Evolutionary conservation across 1,140 invertebrate genomes (phyloP).

Genomic region (Globodera ellingtonae): DNA sequence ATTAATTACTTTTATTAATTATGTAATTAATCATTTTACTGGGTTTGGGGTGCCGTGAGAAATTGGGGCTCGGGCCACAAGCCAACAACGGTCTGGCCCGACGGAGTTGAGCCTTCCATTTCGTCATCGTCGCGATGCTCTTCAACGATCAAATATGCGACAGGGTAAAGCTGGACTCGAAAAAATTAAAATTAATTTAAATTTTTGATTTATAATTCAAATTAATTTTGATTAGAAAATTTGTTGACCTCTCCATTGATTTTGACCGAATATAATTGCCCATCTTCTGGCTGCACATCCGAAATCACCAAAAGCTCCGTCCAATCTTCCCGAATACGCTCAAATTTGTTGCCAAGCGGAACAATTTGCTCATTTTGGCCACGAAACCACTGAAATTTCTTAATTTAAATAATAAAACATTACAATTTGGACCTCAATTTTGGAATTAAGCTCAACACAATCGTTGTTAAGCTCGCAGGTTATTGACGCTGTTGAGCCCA

Average conservation of each 20-base stretch:
- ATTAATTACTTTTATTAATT: slow-evolving; percentile 2
- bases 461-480: slow-evolving; percentile 62
- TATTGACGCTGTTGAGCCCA: slow-evolving; percentile 60
- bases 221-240: background rate
- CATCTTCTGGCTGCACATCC: slow-evolving; percentile 52
- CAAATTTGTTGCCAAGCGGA: slow-evolving; percentile 45
- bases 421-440: slow-evolving; percentile 36
- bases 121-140: slow-evolving; percentile 36
- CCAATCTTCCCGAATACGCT: slow-evolving; percentile 57
- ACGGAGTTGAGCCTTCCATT: slow-evolving; percentile 11
- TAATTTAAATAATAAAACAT: slow-evolving; percentile 24
- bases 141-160: slow-evolving; percentile 62
- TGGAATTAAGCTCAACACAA: slow-evolving; percentile 35
- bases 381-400: slow-evolving; percentile 27
- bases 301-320: slow-evolving; percentile 59
- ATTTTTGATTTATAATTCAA: background rate
- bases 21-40: slow-evolving; percentile 23
- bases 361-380: slow-evolving; percentile 32
- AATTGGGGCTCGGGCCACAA: slow-evolving; percentile 18
- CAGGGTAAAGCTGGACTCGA: slow-evolving; percentile 49
- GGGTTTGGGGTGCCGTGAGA: slow-evolving; percentile 52
- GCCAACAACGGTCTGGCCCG: background rate
- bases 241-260: slow-evolving; percentile 49
- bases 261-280: slow-evolving; percentile 57
- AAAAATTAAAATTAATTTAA: background rate